Percentiles rank a stretch among this genome's conserved stretches.
Conservation (phyloP, 1,140 invertebrate species). For the Dysdera silvatica region DNA sequence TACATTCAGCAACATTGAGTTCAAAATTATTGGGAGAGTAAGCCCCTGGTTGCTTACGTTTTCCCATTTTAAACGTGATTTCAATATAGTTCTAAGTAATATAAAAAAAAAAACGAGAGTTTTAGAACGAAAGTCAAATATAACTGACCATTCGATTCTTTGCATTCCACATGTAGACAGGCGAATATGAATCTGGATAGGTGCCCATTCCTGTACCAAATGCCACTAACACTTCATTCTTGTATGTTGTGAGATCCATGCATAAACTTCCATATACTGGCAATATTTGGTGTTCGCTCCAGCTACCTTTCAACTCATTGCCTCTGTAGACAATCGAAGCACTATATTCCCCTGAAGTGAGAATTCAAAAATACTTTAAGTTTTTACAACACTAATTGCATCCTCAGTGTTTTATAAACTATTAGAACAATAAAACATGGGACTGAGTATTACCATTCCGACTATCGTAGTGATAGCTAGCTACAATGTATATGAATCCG, state of each 20-base stretch:
- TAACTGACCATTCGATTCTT: constrained; percentile 1
- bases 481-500: constrained; percentile 9
- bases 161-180: constrained; percentile 16
- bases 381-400: too few species aligned
- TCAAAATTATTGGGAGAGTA: too few species aligned
- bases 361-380: too few species aligned
- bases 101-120: too few species aligned
- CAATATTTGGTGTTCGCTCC: constrained; percentile 11
- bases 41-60: too few species aligned
- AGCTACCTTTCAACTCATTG: constrained; percentile 2
- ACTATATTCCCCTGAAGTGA: constrained; percentile 8
- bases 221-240: constrained; percentile 1
- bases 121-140: too few species aligned
- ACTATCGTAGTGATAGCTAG: constrained; percentile 5
- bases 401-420: background rate
- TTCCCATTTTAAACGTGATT: too few species aligned
- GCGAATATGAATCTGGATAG: background rate
- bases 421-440: background rate
- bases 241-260: constrained; percentile 1
- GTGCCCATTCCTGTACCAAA: constrained; percentile 13
- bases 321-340: constrained; percentile 3
- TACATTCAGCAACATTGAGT: too few species aligned
- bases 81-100: too few species aligned
- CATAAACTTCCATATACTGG: constrained; percentile 9
- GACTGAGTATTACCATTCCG: background rate